These are phyloP conservation scores for Carassius gibelio DNA, from an alignment of 2,113 vertebrate genomes.

Conservation along the genomic window DNA sequence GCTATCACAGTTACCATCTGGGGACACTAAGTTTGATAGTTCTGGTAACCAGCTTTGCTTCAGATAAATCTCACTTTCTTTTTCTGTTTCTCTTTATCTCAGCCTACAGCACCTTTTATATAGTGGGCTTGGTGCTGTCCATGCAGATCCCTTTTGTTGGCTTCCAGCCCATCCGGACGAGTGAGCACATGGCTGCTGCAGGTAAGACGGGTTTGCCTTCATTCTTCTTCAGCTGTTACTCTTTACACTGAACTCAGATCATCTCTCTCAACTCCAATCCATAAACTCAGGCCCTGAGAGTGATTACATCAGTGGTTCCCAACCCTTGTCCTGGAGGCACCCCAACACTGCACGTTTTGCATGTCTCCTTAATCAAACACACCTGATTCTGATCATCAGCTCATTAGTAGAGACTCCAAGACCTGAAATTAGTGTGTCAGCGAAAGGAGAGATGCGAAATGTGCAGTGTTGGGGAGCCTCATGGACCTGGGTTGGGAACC, in stretches of 20 bases:
- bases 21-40: neutral
- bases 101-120: constrained; percentile 91
- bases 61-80: constrained; percentile 18
- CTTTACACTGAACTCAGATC: neutral
- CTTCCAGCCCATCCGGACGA: constrained; percentile 89
- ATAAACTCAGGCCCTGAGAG: neutral
- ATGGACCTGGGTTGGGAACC: no score
- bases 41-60: neutral
- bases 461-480: no score
- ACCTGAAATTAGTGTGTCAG: no score
- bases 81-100: constrained; percentile 54
- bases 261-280: neutral
- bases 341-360: no score
- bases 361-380: no score
- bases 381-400: no score
- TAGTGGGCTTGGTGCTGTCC: constrained; percentile 87
- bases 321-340: no score
- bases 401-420: no score
- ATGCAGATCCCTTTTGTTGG: constrained; percentile 92
- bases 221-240: no score
- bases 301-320: neutral
- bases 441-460: no score
- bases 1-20: neutral
- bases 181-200: constrained; percentile 90
- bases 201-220: constrained; percentile 67